Conservation (phyloP, 2,113 vertebrate species). For the Leiothrix lutea region DNA sequence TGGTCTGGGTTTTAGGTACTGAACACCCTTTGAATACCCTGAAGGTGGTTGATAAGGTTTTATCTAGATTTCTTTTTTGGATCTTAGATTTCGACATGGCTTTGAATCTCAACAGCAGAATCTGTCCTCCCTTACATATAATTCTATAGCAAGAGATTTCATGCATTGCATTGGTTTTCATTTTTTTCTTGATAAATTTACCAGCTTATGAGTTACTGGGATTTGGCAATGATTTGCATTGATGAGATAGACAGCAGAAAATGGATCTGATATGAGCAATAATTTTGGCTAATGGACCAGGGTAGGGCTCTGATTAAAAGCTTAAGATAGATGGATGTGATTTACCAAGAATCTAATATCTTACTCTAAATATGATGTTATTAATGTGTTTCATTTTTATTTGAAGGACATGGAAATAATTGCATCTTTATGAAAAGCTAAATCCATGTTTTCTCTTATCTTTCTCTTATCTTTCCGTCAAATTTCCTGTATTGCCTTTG, state of each 20-base stretch:
- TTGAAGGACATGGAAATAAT: background rate
- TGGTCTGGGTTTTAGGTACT: background rate
- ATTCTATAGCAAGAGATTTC: background rate
- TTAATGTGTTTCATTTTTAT: background rate
- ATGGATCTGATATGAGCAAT: background rate
- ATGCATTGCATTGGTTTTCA: background rate
- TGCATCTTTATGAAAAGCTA: background rate
- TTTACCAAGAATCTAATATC: background rate
- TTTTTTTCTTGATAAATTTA: background rate
- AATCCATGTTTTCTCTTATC: background rate
- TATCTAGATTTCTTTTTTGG: background rate
- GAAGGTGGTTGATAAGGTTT: background rate
- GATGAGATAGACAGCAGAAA: background rate
- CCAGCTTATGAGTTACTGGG: background rate
- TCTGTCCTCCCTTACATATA: background rate
- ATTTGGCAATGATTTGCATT: background rate
- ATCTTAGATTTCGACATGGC: background rate
- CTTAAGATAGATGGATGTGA: background rate
- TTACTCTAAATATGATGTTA: background rate
- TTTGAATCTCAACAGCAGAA: background rate
- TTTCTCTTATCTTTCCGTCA: background rate
- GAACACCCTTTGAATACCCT: background rate
- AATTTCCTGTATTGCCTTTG: background rate
- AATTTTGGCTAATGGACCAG: background rate
- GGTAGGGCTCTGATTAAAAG: background rate